These are phyloP conservation scores for Bombus polaris DNA, from an alignment of 1,140 invertebrate genomes.

Conservation along the genomic window DNA sequence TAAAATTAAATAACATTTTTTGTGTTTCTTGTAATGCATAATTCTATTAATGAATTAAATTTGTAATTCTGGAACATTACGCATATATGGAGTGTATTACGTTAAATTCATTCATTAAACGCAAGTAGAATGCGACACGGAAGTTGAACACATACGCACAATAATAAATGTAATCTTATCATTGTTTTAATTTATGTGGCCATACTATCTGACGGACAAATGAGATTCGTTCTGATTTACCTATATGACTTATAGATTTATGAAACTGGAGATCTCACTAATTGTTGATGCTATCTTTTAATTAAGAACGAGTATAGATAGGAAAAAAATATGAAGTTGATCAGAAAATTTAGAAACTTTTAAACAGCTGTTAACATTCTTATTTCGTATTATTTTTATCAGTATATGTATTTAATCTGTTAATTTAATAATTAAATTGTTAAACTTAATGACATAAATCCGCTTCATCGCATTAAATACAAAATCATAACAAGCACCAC, in stretches of 20 bases:
- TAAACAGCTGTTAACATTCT: no score
- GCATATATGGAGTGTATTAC: not conserved
- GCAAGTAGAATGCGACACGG: not conserved
- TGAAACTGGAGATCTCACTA: not conserved
- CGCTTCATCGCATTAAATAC: not conserved
- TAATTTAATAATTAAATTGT: no score
- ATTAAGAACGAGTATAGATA: not conserved
- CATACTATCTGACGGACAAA: not conserved
- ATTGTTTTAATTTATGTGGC: not conserved
- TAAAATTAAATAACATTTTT: not conserved
- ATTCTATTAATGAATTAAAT: not conserved
- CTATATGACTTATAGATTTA: not conserved
- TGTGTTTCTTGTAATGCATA: not conserved
- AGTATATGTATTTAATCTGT: not conserved
- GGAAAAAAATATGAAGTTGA: no score
- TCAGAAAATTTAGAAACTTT: no score
- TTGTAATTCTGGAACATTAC: not conserved
- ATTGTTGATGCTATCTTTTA: not conserved
- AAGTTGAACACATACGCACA: no score
- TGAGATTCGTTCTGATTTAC: not conserved
- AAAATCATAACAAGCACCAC: not conserved
- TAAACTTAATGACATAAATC: not conserved
- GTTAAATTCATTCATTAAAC: constrained; percentile 2
- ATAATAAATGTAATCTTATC: constrained; percentile 1
- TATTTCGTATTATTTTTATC: not conserved